Base-by-base conservation (phyloP, 2,113 vertebrate species). In the Argyrosomus japonicus region DNA sequence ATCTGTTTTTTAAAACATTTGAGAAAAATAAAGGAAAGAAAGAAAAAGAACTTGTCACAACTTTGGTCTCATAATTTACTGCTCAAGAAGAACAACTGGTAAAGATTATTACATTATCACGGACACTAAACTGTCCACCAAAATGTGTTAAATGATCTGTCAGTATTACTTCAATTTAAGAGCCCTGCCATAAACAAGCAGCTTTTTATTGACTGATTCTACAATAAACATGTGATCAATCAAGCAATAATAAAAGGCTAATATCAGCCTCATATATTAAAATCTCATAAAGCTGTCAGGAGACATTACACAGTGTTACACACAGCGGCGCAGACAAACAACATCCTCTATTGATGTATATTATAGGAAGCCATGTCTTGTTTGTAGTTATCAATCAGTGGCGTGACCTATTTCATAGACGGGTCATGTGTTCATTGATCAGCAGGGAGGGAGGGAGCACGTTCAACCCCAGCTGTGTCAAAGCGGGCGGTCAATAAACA, bases 381-480 rank as follows among this genome's bases (percentile, higher is more conserved):
- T 83, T 81, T 84, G 74, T 29, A 68, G 86, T 82, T 85, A 87
- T 75, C 82, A 64, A 83, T 85, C 81, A 81, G 86, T 9, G 61
- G 58, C 1, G 62, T 84, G 88, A 60, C 86, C 90, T 85, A 72
- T 82, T 89, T 87, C 65, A 89, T 88, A 77, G 70, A 65, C 23
- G 77, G 77, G 83, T 81, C 75, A 75, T 68, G 79, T 23, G 58
- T 6, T 56, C 27, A 82, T 87, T 45, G 87, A 92, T 88, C 64
- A 29, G 57, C 27, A 2, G 53, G 17, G 58, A 45, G 54, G 40
- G 45, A 12, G 54, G 54, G 15, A 14, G 56, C 47, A 62, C 23
- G 48, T 76, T 79, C 68, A 64, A 13, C 32, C 50, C 18, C 67
- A 9, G 68, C 45, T 62, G 23, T 62, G 67, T 70, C 54, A 54